A percentile compares a stretch with the other conserved stretches of the same genome.
Conservation (phyloP, 2,113 vertebrate genomes). For the Capreolus pygargus region DNA sequence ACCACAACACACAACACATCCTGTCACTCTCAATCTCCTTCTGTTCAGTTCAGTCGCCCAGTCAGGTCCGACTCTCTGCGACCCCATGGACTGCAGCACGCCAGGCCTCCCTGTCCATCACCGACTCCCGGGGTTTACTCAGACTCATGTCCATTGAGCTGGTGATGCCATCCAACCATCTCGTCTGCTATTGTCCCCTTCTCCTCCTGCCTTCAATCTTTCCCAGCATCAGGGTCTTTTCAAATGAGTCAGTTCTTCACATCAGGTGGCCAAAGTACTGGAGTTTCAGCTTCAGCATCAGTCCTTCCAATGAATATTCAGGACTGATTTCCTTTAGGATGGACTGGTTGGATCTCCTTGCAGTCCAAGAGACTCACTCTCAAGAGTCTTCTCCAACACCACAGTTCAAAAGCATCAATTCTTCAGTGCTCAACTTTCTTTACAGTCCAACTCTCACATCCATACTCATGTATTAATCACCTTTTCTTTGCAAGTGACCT, state of each 20-base stretch:
- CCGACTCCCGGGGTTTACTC: background rate
- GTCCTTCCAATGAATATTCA: background rate
- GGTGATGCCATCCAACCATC: background rate
- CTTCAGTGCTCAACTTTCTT: too few relatives aligned
- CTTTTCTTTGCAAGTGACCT: background rate
- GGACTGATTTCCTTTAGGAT: background rate
- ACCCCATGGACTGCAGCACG: background rate
- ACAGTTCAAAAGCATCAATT: too few relatives aligned
- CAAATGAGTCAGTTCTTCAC: background rate
- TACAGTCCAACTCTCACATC: background rate
- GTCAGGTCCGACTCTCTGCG: background rate
- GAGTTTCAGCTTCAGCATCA: background rate
- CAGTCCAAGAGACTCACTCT: background rate
- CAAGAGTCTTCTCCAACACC: too few relatives aligned
- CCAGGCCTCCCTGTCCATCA: background rate
- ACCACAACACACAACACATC: background rate
- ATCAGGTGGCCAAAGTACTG: background rate
- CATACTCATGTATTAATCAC: background rate
- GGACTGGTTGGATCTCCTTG: background rate
- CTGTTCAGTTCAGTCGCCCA: background rate
- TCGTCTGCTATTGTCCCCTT: background rate
- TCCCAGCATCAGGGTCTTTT: background rate
- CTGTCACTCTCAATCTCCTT: background rate
- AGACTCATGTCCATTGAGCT: background rate
- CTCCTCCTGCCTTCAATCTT: background rate